A percentile compares a stretch with the other conserved stretches of the same genome.
Evolutionary conservation across 92 coral and sea anemone species (phyloP).

Genomic region (Metridium senile): DNA sequence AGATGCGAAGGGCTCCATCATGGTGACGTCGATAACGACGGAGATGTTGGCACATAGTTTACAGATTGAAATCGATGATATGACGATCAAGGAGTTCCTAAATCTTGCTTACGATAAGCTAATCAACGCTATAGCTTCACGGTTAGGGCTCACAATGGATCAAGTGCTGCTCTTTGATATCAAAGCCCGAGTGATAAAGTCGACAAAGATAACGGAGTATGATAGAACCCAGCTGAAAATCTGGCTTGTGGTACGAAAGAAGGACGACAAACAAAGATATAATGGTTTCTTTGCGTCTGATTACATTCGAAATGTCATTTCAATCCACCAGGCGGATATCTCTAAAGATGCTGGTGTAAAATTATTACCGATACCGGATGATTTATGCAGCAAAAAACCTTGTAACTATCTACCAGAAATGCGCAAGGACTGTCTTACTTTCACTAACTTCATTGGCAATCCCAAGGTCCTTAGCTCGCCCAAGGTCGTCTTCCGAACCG

Average conservation of each 20-base stretch:
- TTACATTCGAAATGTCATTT: slow-evolving; percentile 58
- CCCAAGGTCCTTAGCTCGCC: slow-evolving; percentile 63
- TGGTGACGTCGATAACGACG: slow-evolving; percentile 78
- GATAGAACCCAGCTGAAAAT: slow-evolving; percentile 64
- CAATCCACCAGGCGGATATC: slow-evolving; percentile 59
- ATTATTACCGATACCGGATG: slow-evolving; percentile 64
- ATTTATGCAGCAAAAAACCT: slow-evolving; percentile 60
- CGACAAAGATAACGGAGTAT: slow-evolving; percentile 42
- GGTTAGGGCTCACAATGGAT: slow-evolving; percentile 50
- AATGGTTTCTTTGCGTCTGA: slow-evolving; percentile 57
- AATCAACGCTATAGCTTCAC: slow-evolving; percentile 43
- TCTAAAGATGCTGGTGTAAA: slow-evolving; percentile 46
- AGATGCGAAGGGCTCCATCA: slow-evolving; percentile 66
- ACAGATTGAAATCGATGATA: slow-evolving; percentile 68
- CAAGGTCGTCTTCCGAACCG: slow-evolving; percentile 80
- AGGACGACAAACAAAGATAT: slow-evolving; percentile 36
- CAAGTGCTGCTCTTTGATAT: slow-evolving; percentile 84
- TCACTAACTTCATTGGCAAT: slow-evolving; percentile 44
- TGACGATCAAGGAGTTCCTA: slow-evolving; percentile 66
- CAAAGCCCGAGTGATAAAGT: slow-evolving; percentile 43
- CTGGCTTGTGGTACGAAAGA: slow-evolving; percentile 77
- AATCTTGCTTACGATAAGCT: slow-evolving; percentile 61
- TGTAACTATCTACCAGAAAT: slow-evolving; percentile 49
- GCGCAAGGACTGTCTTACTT: slow-evolving; percentile 59
- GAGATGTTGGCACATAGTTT: slow-evolving; percentile 77